Evolutionary conservation across 1,140 invertebrate genomes (phyloP), one percentile per base, ranked within the genome.

Genomic region (Drosophila kurseongensis): DNA sequence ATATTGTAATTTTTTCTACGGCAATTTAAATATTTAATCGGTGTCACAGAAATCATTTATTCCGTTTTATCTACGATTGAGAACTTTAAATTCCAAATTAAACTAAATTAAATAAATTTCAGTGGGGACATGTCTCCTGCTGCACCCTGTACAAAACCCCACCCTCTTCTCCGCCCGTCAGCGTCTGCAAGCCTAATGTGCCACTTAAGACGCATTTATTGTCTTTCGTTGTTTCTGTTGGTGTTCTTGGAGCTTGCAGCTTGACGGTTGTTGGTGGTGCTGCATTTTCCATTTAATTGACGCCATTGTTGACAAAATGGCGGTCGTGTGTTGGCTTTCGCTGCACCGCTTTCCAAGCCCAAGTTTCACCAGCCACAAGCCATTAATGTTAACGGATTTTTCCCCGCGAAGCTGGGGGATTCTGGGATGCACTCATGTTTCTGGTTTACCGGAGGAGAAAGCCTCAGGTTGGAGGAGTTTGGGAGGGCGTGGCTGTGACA

Each of bases 161-260:
- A 35, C 27, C 50, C 50, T 18, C 60, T 27, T 41, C 18, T 14
- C 40, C 16, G 38, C 36, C n/a, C 7, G 42, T 13, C 35, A 29
- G 36, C 80, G 80, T 80, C 76, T 58, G 62, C 65, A 83, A 84
- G 84, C 77, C 84, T 88, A 88, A 88, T 88, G 84, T 88, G 80
- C 77, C 84, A 88, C 84, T 88, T 88, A 88, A 88, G 84, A 88
- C 84, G 80, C 84, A 88, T 80, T 88, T 88, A 88, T 89, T 88
- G 84, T 88, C 84, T 89, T 83, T 89, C 51, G 61, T 45, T 52
- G 57, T 6, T 79, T 29, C 48, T 51, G 75, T 41, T 41, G 52
- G 14, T 55, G 68, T 51, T 48, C 57, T 41, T 50, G 45, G 4
- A 41, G 61, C 47, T 29, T 51, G 67, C 18, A 51, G 60, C 16